Base-by-base conservation (phyloP, 2,113 vertebrate genomes). In the Oryzias celebensis region DNA sequence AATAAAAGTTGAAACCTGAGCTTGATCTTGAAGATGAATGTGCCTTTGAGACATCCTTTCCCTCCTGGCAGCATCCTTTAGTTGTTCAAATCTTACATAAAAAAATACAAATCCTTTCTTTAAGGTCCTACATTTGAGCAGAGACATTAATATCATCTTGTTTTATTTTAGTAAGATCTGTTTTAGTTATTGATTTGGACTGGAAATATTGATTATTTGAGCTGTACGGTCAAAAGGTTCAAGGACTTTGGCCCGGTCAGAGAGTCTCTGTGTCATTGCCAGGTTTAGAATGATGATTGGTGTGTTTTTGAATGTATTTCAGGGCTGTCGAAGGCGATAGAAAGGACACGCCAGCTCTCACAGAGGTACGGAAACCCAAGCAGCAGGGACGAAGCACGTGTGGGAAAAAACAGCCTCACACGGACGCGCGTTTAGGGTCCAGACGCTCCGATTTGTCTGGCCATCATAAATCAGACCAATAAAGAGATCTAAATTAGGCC, bases 401-500 rank as follows among this genome's bases (percentile, higher is more conserved):
- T 48, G 47, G 60, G 53, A 76, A 66, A 31, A 31, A 49, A 63
- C 65, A 36, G 0, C n/a, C 67, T 18, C 52, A 16, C 65, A 71
- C 41, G 2, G 55, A 68, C 31, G 0, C 57, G 16, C 68, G 5
- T 68, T 78, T 55, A 24, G 63, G 48, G 76, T 80, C 82, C 86
- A 88, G 86, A 88, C 85, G 86, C 80, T 71, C 80, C 75, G 66
- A 81, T 86, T 79, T 65, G 80, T 74, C 78, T 75, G 67, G 78
- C 80, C 57, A 5, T 81, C 68, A 68, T 88, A 84, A 88, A 88
- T 88, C 85, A 88, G 81, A 73, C 78, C 84, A 82, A 86, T 88
- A 86, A 85, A 85, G 76, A 84, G 81, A 84, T 84, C 81, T 84
- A 88, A 88, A 87, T 87, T 85, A 87, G 83, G 85, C 83, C 79